phyloP scores from a whole-genome alignment of 2,113 vertebrate genomes.

The Pycnonotus jocosus region DNA sequence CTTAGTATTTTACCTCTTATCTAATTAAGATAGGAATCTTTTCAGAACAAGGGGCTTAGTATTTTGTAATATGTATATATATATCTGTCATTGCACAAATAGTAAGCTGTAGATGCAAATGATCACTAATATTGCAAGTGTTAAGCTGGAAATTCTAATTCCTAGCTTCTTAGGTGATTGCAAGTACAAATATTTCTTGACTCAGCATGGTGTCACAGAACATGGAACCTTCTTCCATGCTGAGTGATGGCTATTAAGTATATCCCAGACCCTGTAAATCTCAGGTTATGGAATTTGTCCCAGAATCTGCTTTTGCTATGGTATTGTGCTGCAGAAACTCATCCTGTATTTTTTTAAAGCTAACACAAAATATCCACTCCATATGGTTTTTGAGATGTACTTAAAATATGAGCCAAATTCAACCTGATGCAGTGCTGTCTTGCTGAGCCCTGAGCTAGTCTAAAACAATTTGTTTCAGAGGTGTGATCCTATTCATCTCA shows the following conservation, averaged over 20 bases:
- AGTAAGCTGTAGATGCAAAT: background rate
- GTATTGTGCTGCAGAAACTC: background rate
- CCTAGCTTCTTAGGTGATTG: background rate
- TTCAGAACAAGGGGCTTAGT: background rate
- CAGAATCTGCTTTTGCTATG: conserved; percentile 3
- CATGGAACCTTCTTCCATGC: background rate
- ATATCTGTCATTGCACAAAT: background rate
- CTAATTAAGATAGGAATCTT: background rate
- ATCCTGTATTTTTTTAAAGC: background rate
- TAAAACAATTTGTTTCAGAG: background rate
- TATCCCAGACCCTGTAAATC: background rate
- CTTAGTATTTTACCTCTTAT: background rate
- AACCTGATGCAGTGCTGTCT: background rate
- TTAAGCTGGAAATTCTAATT: background rate
- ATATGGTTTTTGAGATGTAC: background rate
- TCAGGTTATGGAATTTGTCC: background rate
- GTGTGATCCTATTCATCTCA: background rate
- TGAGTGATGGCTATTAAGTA: background rate
- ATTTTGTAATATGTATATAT: background rate
- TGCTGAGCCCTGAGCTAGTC: background rate
- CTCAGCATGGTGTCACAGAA: background rate
- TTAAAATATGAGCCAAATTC: conserved; percentile 23
- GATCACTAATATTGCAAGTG: background rate
- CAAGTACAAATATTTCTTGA: conserved; percentile 3
- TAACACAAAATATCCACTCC: background rate